Conservation (phyloP, 2,888 invertebrate genomes). For the Oegoconia quadripuncta region DNA sequence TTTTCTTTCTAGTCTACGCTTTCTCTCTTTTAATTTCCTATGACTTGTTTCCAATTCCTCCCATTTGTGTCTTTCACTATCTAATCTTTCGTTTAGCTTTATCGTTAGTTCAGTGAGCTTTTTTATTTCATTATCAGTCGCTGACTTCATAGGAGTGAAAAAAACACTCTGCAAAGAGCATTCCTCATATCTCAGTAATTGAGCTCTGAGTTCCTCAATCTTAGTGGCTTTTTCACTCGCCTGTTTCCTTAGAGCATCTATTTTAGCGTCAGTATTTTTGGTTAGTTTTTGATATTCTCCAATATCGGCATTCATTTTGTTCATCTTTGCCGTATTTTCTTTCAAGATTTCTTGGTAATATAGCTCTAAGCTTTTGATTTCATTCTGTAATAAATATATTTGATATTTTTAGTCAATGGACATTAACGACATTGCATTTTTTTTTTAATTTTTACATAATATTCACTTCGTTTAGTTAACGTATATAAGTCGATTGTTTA, state of each 20-base stretch:
- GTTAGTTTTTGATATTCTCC: slow-evolving; percentile 58
- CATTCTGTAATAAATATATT: slow-evolving; percentile 51
- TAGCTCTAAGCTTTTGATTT: slow-evolving; percentile 64
- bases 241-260: slow-evolving; percentile 69
- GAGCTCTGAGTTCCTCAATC: slow-evolving; percentile 67
- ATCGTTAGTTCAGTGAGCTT: slow-evolving; percentile 79
- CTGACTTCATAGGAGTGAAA: slow-evolving; percentile 74
- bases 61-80: slow-evolving; percentile 78
- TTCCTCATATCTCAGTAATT: slow-evolving; percentile 64
- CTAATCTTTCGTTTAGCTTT: slow-evolving; percentile 77
- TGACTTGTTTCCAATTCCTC: slow-evolving; percentile 78
- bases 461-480: too few relatives aligned
- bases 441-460: too few relatives aligned
- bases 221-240: slow-evolving; percentile 64
- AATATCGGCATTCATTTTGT: slow-evolving; percentile 63
- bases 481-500: too few relatives aligned
- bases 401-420: too few relatives aligned
- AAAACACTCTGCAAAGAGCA: slow-evolving; percentile 71
- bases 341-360: slow-evolving; percentile 72
- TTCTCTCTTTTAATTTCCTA: slow-evolving; percentile 77
- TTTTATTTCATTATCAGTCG: slow-evolving; percentile 81
- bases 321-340: slow-evolving; percentile 71
- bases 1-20: slow-evolving; percentile 53
- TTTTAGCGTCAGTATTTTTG: slow-evolving; percentile 69
- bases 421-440: too few relatives aligned